These are phyloP conservation scores for Esox lucius DNA, from an alignment of 2,797 vertebrate species.

Conservation along the genomic window DNA sequence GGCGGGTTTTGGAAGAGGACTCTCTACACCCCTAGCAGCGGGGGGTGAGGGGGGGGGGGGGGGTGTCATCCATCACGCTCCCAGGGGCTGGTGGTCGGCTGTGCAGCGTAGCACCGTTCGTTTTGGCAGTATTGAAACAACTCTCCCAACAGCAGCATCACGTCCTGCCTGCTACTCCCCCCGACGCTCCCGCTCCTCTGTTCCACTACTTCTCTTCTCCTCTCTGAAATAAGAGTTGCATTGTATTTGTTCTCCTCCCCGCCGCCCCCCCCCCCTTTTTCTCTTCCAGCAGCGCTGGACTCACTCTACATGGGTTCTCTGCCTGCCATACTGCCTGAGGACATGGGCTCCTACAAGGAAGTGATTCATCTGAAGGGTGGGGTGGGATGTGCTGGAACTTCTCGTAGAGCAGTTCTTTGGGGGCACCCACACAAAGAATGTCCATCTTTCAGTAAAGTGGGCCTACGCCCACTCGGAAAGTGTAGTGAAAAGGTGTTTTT, in stretches of 20 bases:
- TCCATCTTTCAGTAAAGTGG: background rate
- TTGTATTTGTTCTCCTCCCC: conserved; percentile 42
- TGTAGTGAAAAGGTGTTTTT: conserved; percentile 1
- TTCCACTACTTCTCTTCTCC: background rate
- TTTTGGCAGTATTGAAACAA: conserved; percentile 36
- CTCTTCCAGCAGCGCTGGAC: conserved; percentile 34
- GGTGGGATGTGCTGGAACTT: conserved; percentile 43
- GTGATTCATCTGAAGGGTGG: conserved; percentile 51
- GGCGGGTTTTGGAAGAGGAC: background rate
- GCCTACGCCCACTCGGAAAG: conserved; percentile 19
- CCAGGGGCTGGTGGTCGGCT: conserved; percentile 31
- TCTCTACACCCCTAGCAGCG: background rate
- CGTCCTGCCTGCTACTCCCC: conserved; percentile 33
- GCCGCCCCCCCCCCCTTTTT: conserved; percentile 13
- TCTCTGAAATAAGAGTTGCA: conserved; percentile 55
- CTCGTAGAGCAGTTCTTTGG: conserved; percentile 25
- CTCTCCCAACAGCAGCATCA: conserved; percentile 39
- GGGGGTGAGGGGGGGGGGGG: conserved; percentile 55
- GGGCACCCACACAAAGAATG: background rate
- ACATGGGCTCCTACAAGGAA: conserved; percentile 53
- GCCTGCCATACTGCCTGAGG: conserved; percentile 41
- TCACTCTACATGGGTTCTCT: conserved; percentile 38
- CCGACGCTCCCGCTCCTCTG: background rate
- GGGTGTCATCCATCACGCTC: conserved; percentile 60
- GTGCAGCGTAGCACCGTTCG: conserved; percentile 19